These are phyloP conservation scores for Dysmachus trigonus DNA, from an alignment of 2,888 invertebrate genomes.

Conservation along the genomic window DNA sequence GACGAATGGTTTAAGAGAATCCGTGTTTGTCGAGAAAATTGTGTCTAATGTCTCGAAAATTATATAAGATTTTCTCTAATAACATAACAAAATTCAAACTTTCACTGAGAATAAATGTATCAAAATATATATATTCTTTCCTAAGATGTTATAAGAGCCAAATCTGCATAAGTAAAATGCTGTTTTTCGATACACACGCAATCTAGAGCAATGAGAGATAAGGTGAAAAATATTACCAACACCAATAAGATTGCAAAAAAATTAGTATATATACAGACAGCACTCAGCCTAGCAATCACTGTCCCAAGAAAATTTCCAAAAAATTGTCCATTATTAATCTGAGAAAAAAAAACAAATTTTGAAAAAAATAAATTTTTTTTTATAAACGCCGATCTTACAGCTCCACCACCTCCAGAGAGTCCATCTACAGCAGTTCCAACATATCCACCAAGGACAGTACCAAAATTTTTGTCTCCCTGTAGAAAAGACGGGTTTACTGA, in stretches of 20 bases:
- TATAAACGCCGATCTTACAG: constrained; percentile 54
- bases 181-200: not conserved
- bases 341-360: constrained; percentile 45
- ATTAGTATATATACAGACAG: constrained; percentile 55
- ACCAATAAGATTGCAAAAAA: not conserved
- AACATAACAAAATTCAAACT: too few relatives aligned
- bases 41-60: too few relatives aligned
- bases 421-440: constrained; percentile 63
- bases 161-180: too few relatives aligned
- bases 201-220: not conserved
- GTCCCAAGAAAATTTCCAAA: constrained; percentile 63
- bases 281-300: constrained; percentile 61
- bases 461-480: constrained; percentile 63
- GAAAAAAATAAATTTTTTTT: not conserved
- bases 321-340: constrained; percentile 63
- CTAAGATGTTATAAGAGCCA: too few relatives aligned
- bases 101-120: too few relatives aligned
- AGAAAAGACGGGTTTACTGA: not conserved
- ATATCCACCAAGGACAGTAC: constrained; percentile 61
- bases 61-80: too few relatives aligned
- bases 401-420: constrained; percentile 63
- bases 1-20: too few relatives aligned
- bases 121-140: too few relatives aligned
- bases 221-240: not conserved
- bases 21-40: too few relatives aligned